These are phyloP conservation scores for Melikaiella ostensackeni DNA, from an alignment of 2,888 invertebrate species.

Conservation along the genomic window DNA sequence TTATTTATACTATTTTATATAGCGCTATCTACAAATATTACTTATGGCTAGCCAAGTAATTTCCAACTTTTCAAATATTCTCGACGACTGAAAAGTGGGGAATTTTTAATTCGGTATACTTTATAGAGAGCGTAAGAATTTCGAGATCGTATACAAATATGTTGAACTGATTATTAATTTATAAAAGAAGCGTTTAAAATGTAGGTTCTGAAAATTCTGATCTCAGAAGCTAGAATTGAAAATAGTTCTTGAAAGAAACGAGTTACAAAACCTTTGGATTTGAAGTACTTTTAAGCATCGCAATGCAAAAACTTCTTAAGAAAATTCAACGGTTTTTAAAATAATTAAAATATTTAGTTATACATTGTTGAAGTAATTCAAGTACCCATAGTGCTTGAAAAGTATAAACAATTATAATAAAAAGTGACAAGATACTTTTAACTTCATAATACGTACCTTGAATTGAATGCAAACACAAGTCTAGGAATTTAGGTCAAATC, in stretches of 20 bases:
- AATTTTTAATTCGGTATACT: not conserved
- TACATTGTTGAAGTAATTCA: not conserved
- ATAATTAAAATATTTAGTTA: not conserved
- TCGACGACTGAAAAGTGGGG: not conserved
- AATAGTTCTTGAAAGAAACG: not conserved
- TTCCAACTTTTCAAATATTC: not conserved
- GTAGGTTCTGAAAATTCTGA: not conserved
- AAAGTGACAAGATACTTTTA: not conserved
- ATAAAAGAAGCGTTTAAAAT: not conserved
- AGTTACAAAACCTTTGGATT: not conserved
- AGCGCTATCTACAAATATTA: not conserved
- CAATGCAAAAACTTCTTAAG: not conserved
- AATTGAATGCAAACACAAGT: not conserved
- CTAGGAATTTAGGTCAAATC: not conserved
- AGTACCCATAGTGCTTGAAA: not conserved
- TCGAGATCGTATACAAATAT: not conserved
- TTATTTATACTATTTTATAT: not conserved
- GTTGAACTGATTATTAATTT: not conserved
- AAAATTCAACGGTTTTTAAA: not conserved
- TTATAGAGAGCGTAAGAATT: conserved; percentile 10
- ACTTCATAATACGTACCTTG: not conserved
- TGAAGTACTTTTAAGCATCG: not conserved
- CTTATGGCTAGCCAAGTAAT: not conserved
- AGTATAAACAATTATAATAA: not conserved
- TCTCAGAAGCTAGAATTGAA: not conserved